These are phyloP conservation scores for Drosophila parthenogenetica DNA, from an alignment of 2,888 invertebrate species.

Conservation along the genomic window DNA sequence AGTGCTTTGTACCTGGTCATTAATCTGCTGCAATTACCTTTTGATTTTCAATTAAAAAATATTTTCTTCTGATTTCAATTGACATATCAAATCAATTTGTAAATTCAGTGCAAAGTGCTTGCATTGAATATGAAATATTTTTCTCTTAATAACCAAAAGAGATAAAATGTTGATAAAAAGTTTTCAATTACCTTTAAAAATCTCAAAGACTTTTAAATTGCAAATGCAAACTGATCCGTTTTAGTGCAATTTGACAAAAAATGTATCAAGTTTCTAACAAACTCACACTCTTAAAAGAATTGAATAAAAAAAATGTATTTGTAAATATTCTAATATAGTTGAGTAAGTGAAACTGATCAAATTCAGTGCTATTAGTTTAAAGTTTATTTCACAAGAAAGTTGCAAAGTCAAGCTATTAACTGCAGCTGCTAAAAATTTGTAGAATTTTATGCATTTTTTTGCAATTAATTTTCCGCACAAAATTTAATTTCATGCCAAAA, in stretches of 20 bases:
- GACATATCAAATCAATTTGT: not conserved
- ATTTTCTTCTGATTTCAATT: slow-evolving; percentile 1
- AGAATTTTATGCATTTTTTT: slow-evolving; percentile 19
- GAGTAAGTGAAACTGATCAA: not conserved
- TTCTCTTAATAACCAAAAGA: not conserved
- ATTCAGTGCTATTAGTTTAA: not conserved
- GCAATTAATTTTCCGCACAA: slow-evolving; percentile 34
- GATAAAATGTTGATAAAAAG: too few species aligned
- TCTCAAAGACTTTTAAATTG: not conserved
- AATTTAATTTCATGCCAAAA: slow-evolving; percentile 37
- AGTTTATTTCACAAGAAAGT: not conserved
- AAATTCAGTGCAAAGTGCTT: not conserved
- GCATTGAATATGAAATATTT: not conserved
- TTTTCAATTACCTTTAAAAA: too few species aligned
- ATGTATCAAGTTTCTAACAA: not conserved
- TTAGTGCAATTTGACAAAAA: not conserved
- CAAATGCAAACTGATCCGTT: not conserved
- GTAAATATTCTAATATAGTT: not conserved
- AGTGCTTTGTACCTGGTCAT: slow-evolving; percentile 34
- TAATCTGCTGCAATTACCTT: slow-evolving; percentile 48
- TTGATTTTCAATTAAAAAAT: slow-evolving; percentile 5
- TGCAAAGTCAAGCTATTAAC: not conserved
- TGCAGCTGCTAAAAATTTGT: slow-evolving; percentile 28
- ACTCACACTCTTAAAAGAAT: not conserved
- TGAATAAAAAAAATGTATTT: not conserved